Percentiles rank a stretch among this genome's conserved stretches.
phyloP scores from a whole-genome alignment of 1,140 invertebrate genomes.

The Stenopsyche tienmushanensis region DNA sequence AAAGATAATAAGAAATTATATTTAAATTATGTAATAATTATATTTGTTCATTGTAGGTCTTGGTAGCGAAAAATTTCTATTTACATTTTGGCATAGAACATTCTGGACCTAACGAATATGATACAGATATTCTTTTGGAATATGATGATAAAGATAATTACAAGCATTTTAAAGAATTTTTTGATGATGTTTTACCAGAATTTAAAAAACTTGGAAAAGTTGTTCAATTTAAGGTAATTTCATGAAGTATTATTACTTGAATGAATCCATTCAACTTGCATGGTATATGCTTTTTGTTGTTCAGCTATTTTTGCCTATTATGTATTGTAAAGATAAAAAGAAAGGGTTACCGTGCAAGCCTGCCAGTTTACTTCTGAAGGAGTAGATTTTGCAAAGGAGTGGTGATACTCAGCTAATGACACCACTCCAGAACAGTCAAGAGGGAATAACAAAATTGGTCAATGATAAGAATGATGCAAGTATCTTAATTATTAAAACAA shows the following conservation, averaged over 20 bases:
- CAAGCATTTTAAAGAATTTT: constrained; percentile 83
- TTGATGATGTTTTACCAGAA: constrained; percentile 81
- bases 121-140: constrained; percentile 79
- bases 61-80: constrained; percentile 84
- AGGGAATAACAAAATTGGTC: too few relatives aligned
- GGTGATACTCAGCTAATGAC: too few relatives aligned
- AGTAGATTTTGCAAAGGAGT: too few relatives aligned
- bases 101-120: constrained; percentile 71
- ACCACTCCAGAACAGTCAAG: too few relatives aligned
- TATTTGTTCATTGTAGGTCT: constrained; percentile 50
- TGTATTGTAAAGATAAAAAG: too few relatives aligned
- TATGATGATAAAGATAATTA: constrained; percentile 82
- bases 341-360: too few relatives aligned
- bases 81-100: constrained; percentile 78
- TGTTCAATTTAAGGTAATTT: constrained; percentile 67
- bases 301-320: too few relatives aligned
- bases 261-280: background rate
- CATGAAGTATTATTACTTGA: background rate
- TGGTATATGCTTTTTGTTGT: too few relatives aligned
- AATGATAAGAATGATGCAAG: too few relatives aligned
- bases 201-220: constrained; percentile 78
- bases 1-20: constrained; percentile 2
- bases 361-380: too few relatives aligned
- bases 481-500: too few relatives aligned
- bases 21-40: constrained; percentile 14